phyloP scores from a whole-genome alignment of 2,888 invertebrate species.

The Lycophotia porphyrea region DNA sequence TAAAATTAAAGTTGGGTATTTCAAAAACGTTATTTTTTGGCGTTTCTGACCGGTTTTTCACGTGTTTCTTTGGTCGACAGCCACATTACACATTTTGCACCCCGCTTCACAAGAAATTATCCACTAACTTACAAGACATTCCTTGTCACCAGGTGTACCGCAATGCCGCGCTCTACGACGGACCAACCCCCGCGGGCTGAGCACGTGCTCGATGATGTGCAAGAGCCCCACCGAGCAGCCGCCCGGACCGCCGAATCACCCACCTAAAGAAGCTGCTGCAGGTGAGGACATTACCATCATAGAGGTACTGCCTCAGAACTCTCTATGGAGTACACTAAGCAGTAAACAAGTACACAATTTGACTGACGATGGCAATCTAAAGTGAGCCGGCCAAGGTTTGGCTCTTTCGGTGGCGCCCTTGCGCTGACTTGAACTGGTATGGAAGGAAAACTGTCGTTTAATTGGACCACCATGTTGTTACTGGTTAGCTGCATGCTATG shows the following conservation, averaged over 20 bases:
- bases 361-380: neutral
- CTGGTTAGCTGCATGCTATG: neutral
- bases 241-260: slow-evolving; percentile 79
- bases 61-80: neutral
- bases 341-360: neutral
- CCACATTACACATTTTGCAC: neutral
- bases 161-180: slow-evolving; percentile 80
- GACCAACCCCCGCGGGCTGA: slow-evolving; percentile 75
- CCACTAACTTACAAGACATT: neutral
- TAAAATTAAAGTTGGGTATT: too few species aligned
- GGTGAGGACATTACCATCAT: slow-evolving; percentile 64
- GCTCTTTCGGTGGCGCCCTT: neutral
- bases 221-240: slow-evolving; percentile 87
- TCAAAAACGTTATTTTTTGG: too few species aligned
- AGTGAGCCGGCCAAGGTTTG: neutral
- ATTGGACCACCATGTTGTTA: too few species aligned
- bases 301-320: neutral
- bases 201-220: slow-evolving; percentile 83
- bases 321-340: neutral
- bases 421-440: neutral
- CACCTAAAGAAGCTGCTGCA: slow-evolving; percentile 80
- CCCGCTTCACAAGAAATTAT: neutral
- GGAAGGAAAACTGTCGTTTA: neutral
- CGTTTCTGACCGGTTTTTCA: neutral
- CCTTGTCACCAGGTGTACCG: slow-evolving; percentile 75